Evolutionary conservation across 2,888 invertebrate genomes (phyloP).

Genomic region (Drosophila cognata): DNA sequence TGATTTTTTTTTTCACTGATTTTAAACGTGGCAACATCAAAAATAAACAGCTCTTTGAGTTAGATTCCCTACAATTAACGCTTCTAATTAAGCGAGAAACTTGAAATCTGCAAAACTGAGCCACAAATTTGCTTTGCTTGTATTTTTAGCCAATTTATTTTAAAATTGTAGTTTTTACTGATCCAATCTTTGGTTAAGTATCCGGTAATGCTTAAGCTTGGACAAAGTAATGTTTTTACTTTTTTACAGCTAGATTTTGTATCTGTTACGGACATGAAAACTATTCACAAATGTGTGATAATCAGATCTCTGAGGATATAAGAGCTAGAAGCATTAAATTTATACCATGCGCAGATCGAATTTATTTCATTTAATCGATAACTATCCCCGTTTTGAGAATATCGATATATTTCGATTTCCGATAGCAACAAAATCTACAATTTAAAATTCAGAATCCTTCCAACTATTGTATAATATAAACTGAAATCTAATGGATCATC

Average conservation of each 20-base stretch:
- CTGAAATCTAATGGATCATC: not conserved
- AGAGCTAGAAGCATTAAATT: accelerated
- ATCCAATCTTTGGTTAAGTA: not conserved
- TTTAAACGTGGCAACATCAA: not conserved
- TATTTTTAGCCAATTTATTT: not conserved
- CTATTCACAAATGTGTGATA: no score
- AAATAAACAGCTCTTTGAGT: not conserved
- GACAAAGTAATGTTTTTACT: not conserved
- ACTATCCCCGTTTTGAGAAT: no score
- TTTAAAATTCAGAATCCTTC: no score
- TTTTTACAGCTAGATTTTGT: no score
- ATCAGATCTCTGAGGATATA: no score
- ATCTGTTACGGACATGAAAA: no score
- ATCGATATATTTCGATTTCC: no score
- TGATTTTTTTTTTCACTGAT: not conserved
- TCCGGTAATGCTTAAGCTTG: not conserved
- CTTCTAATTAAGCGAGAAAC: not conserved
- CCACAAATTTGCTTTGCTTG: not conserved
- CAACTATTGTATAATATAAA: not conserved
- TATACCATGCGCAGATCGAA: no score
- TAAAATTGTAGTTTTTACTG: not conserved
- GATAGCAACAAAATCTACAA: no score
- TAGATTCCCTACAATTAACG: not conserved
- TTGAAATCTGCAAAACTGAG: not conserved
- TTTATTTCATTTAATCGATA: no score